Base-by-base conservation (phyloP, 2,888 invertebrate species). In the Protophormia terraenovae region DNA sequence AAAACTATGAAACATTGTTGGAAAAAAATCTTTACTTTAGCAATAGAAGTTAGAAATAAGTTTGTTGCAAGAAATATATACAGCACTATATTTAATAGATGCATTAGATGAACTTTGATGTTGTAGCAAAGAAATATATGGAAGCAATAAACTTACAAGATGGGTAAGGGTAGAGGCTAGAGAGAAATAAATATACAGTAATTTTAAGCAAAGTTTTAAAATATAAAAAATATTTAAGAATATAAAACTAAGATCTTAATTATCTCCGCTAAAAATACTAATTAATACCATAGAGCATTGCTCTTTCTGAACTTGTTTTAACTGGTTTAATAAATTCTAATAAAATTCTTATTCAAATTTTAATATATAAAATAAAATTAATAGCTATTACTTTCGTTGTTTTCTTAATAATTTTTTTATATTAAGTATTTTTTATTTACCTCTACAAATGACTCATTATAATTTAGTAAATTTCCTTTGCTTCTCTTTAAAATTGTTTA, bases 101-200 rank as follows among this genome's bases (percentile, higher is more conserved):
- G 76, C 69, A 62, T 35, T 41, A 62, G 47, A 69, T 67, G 62
- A 75, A 62, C 79, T 72, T 62, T 62, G 62, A 72, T 62, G 41
- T 50, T 55, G 67, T 77, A 58, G 12, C 32, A 55, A 55, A 32
- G 27, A 29, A 10, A 72, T 55, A 62, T 64, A 79, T 62, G 41
- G 19, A 12, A 10, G 22, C 38, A 47, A 71, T 55, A 45, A 72
- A 41, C 24, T 60, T 47, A 7, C 14, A 35, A 64, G 6, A 24
- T 45, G 19, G 8, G n/a, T 14, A 27, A 60, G 24, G 27, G 3
- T 8, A 41, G 41, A n/a, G 41, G 41, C 41, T 4, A n/a, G 4
- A 38, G 5, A 41, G 12, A n/a, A n/a, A 41, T 41, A 41, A n/a
- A 14, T 41, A n/a, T n/a, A n/a, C n/a, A n/a, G n/a, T n/a, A n/a